Conservation (phyloP, 2,113 vertebrate species). For the Clinocottus analis region DNA sequence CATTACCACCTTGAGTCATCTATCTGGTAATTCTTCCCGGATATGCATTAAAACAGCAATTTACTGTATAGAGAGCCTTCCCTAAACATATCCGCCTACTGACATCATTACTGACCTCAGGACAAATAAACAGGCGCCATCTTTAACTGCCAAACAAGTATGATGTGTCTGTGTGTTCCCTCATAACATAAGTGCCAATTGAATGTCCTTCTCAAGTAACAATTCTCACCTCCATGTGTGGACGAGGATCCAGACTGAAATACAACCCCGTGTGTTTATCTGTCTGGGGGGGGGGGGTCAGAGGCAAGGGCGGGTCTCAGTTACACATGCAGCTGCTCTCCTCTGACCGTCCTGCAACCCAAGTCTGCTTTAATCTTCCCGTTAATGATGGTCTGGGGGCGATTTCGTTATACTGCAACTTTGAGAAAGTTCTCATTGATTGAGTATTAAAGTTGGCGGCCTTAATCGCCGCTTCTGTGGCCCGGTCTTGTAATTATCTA, state of each 20-base stretch:
- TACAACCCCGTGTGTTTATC: constrained; percentile 46
- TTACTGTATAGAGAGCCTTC: neutral
- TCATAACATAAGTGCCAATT: neutral
- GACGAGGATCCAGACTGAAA: constrained; percentile 42
- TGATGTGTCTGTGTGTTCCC: neutral
- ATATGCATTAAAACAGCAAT: neutral
- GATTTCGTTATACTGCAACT: constrained; percentile 9
- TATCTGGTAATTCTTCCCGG: neutral
- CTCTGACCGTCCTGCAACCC: neutral
- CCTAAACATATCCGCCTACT: neutral
- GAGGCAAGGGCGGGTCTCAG: constrained; percentile 34
- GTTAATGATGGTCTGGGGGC: neutral
- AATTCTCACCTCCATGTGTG: constrained; percentile 6
- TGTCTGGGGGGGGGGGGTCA: constrained; percentile 11
- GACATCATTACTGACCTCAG: neutral
- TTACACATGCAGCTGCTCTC: constrained; percentile 47
- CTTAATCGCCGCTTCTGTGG: constrained; percentile 20
- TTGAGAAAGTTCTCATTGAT: constrained; percentile 23
- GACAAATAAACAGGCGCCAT: neutral
- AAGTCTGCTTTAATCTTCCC: neutral
- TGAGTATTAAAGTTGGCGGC: constrained; percentile 21
- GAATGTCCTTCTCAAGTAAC: constrained; percentile 54
- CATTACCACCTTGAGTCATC: neutral
- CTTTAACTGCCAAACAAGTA: neutral
- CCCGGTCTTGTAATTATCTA: constrained; percentile 36